These are phyloP conservation scores for Aphaenogaster rudis DNA, from an alignment of 1,140 invertebrate genomes.

Conservation along the genomic window DNA sequence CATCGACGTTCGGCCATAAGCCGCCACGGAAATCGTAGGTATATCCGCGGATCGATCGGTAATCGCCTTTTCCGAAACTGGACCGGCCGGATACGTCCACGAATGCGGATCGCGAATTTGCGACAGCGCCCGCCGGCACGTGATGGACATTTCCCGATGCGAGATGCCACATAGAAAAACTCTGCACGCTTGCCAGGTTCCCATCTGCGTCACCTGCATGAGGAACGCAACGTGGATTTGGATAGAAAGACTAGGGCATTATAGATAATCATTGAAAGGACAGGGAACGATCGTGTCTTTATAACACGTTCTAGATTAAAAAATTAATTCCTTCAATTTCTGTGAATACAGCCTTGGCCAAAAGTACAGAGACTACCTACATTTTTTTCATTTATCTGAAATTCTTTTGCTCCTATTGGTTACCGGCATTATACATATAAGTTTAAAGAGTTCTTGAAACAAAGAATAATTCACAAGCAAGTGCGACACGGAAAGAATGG, in stretches of 20 bases:
- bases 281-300: not conserved
- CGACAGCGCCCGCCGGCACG: too few species aligned
- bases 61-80: slow-evolving; percentile 43
- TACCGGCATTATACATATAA: too few species aligned
- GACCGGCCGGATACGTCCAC: not conserved
- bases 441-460: too few species aligned
- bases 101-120: slow-evolving; percentile 30
- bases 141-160: slow-evolving; percentile 11
- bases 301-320: not conserved
- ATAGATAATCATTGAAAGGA: not conserved
- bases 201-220: not conserved
- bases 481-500: too few species aligned
- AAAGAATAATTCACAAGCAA: too few species aligned
- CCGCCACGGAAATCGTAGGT: slow-evolving; percentile 1
- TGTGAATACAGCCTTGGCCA: not conserved
- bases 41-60: slow-evolving; percentile 27
- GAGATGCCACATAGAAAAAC: not conserved
- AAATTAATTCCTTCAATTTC: not conserved
- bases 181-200: not conserved
- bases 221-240: not conserved
- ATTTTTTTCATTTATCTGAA: too few species aligned
- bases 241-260: not conserved
- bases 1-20: not conserved
- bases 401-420: too few species aligned
- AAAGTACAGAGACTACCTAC: too few species aligned